These are phyloP conservation scores for Dinocampus coccinellae DNA, from an alignment of 2,888 invertebrate species.

Conservation along the genomic window DNA sequence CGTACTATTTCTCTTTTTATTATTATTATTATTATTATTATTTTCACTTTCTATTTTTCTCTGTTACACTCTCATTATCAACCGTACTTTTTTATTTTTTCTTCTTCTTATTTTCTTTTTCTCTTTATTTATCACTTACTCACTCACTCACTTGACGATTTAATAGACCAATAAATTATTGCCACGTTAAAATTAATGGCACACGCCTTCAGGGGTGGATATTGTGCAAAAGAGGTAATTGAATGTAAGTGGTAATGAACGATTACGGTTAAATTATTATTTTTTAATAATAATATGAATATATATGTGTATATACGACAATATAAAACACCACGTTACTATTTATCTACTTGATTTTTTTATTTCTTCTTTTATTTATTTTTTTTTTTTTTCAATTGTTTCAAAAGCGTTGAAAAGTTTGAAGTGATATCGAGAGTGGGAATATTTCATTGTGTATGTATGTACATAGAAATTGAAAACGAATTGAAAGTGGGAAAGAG, in stretches of 20 bases:
- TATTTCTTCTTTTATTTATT: too few relatives aligned
- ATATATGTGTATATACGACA: not conserved
- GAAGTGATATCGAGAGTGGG: not conserved
- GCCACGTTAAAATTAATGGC: slow-evolving; percentile 11
- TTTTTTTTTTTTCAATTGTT: not conserved
- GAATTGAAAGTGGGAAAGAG: slow-evolving; percentile 1
- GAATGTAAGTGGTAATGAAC: slow-evolving; percentile 9
- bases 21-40: too few relatives aligned
- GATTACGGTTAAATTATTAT: not conserved
- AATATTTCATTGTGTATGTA: not conserved
- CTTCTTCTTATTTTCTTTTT: not conserved
- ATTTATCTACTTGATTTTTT: too few relatives aligned
- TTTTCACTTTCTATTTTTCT: not conserved
- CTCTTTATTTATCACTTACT: not conserved
- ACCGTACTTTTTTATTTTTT: too few relatives aligned
- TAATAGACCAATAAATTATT: slow-evolving; percentile 21
- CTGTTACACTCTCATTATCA: too few relatives aligned
- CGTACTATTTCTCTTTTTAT: not conserved
- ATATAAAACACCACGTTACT: not conserved
- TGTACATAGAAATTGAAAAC: not conserved
- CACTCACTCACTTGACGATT: not conserved
- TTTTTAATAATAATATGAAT: not conserved
- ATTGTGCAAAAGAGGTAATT: not conserved
- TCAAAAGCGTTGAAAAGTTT: not conserved
- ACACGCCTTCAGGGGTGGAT: slow-evolving; percentile 12